phyloP scores from a whole-genome alignment of 2,888 invertebrate genomes.

The Germaria angustata region DNA sequence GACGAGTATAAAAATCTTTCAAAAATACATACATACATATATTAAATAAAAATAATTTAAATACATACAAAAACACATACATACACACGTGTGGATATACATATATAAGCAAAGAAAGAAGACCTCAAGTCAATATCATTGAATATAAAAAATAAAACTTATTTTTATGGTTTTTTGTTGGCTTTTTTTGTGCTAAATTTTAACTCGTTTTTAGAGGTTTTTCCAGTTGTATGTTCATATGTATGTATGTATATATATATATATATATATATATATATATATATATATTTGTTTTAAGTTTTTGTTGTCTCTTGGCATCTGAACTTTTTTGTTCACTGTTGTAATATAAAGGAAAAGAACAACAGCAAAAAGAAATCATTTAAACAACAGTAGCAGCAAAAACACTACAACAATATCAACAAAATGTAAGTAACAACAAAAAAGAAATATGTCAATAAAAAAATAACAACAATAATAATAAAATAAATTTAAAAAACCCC shows the following conservation, averaged over 20 bases:
- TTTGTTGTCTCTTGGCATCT: conserved; percentile 56
- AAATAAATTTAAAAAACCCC: conserved; percentile 19
- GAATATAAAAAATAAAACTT: conserved; percentile 16
- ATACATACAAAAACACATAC: background rate
- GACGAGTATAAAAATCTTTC: no score
- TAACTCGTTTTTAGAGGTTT: conserved; percentile 52
- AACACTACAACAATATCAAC: conserved; percentile 42
- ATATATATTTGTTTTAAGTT: background rate
- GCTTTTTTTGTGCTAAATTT: conserved; percentile 36
- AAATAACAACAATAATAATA: conserved; percentile 31
- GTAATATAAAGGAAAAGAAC: background rate
- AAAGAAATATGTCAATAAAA: conserved; percentile 7
- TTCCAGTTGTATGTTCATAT: conserved; percentile 5
- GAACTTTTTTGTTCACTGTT: conserved; percentile 43
- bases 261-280: no score
- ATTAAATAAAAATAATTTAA: no score
- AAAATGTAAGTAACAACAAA: conserved; percentile 54
- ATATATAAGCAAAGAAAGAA: background rate
- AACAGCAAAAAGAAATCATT: background rate
- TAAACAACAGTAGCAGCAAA: background rate
- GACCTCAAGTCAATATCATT: conserved; percentile 8
- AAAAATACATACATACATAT: no score
- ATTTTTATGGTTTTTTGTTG: conserved; percentile 21
- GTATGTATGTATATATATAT: no score
- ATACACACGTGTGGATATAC: background rate